Base-by-base conservation (phyloP, 2,888 invertebrate genomes). In the Sialis fuliginosa region DNA sequence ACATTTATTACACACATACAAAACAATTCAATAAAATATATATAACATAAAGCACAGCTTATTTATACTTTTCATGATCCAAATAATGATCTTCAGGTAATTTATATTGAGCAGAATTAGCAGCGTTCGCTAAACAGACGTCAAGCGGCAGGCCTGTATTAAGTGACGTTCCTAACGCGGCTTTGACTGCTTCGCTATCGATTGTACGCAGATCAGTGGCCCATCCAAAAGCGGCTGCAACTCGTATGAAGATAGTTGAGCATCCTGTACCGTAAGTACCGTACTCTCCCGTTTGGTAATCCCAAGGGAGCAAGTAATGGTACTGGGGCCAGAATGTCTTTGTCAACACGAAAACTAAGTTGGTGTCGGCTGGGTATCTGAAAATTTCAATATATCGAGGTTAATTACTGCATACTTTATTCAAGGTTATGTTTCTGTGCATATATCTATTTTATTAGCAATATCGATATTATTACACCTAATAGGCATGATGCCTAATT, bases 251-350 rank as follows among this genome's bases (percentile, higher is more conserved):
- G 1, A 75, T 70, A 0, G 81, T 76, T 0, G 75, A 72, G 49
- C 72, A 77, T 5, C 81, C 86, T 1, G 63, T 63, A 65, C 76
- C 77, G 56, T 88, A 88, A 41, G 74, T 72, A 3, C 88, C 88
- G 53, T 72, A 88, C 63, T 89, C 88, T 6, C 82, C 81, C n/a
- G 76, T 77, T 57, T 84, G 83, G 64, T 84, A 88, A 57, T 89
- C 88, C 65, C 78, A 77, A 0, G 86, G 82, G 22, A 83, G 61
- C 22, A 84, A 58, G 55, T 88, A 87, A 58, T 89, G 88, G 58
- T 85, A 89, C 50, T 81, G 79, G 0, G 79, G 76, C 88, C 88
- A 88, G 58, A 80, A 79, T 3, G 78, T 79, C 60, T 81, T 83
- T 4, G 74, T 75, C 5, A 87, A 60, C 44, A 88, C 62, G 60